Conservation (phyloP, 2,113 vertebrate species). For the Ursus arctos region DNA sequence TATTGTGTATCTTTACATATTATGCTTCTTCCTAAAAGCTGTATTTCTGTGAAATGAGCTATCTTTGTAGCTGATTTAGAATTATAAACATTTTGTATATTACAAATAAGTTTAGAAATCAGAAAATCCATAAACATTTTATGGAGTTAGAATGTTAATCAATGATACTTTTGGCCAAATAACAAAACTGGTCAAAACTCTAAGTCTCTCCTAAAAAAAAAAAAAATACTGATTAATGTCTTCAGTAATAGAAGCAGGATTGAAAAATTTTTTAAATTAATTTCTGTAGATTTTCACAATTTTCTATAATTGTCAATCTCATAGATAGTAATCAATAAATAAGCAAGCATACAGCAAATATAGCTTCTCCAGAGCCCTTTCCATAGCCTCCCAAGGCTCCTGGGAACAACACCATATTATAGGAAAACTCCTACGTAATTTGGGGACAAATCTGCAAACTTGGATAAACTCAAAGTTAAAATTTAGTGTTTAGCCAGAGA, state of each 20-base stretch:
- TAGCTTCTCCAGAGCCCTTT: background rate
- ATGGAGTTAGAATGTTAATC: background rate
- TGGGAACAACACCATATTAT: background rate
- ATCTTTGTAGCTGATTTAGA: background rate
- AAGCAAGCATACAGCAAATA: background rate
- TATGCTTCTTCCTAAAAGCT: background rate
- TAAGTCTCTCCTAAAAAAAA: slow-evolving; percentile 2
- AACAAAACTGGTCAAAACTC: background rate
- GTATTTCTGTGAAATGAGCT: background rate
- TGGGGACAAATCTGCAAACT: background rate
- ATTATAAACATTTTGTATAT: background rate
- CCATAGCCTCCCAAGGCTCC: background rate
- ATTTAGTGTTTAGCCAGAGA: background rate
- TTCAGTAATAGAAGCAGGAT: background rate
- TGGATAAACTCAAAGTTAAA: background rate
- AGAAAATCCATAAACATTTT: background rate
- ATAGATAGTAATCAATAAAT: background rate
- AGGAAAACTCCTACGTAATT: background rate
- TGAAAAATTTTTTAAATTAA: background rate
- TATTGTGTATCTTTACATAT: background rate
- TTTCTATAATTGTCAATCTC: background rate
- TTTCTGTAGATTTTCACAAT: background rate
- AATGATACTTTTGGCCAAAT: background rate
- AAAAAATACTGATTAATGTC: background rate
- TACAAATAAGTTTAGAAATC: background rate